These are phyloP conservation scores for Dicaeum eximium DNA, from an alignment of 2,113 vertebrate genomes.

Conservation along the genomic window DNA sequence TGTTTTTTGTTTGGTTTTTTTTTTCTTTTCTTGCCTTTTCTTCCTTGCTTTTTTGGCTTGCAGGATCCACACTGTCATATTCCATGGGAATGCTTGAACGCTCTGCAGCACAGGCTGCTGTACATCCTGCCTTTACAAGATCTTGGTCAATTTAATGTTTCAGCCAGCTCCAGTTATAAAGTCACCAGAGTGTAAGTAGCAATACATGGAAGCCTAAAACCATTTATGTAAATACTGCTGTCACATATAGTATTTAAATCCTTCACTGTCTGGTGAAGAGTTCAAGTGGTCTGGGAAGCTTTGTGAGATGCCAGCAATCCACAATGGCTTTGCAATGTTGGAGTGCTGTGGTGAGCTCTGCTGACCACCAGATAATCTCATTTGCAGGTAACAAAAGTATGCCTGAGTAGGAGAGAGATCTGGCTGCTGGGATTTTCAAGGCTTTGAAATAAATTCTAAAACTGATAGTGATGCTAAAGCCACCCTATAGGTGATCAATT, in stretches of 20 bases:
- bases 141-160: slow-evolving; percentile 47
- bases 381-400: slow-evolving; percentile 1
- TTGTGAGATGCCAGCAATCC: not conserved
- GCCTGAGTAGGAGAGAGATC: not conserved
- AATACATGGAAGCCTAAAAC: slow-evolving; percentile 14
- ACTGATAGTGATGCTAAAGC: slow-evolving; percentile 43
- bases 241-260: not conserved
- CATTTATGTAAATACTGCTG: slow-evolving; percentile 24
- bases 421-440: not conserved
- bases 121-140: slow-evolving; percentile 21
- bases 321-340: not conserved
- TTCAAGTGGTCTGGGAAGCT: slow-evolving; percentile 18
- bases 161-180: slow-evolving; percentile 44
- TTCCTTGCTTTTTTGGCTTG: not conserved
- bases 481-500: slow-evolving; percentile 63
- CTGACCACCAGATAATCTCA: not conserved
- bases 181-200: slow-evolving; percentile 39
- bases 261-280: slow-evolving; percentile 17
- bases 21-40: not conserved
- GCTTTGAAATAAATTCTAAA: slow-evolving; percentile 36
- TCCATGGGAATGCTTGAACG: slow-evolving; percentile 40
- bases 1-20: not conserved
- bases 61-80: not conserved
- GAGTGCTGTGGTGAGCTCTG: not conserved
- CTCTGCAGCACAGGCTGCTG: slow-evolving; percentile 28